Percentiles rank a stretch among this genome's conserved stretches.
Conservation (phyloP, 2,888 invertebrate genomes). For the Dolichopus griseipennis region DNA sequence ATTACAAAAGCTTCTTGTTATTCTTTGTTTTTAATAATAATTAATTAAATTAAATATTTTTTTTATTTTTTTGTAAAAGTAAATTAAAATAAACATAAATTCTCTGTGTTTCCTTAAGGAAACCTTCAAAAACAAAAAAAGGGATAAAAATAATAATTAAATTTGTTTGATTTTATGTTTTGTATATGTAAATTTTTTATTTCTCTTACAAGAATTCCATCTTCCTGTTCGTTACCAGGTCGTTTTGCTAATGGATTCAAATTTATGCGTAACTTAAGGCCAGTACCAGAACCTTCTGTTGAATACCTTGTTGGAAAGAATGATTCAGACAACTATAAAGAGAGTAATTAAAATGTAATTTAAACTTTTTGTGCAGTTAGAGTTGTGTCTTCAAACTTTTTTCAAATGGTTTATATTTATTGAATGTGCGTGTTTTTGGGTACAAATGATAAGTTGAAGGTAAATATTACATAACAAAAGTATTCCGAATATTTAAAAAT, state of each 20-base stretch:
- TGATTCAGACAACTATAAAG: constrained; percentile 2
- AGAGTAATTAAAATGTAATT: neutral
- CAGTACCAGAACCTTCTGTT: constrained; percentile 24
- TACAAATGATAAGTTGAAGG: too few species aligned
- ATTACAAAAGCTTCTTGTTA: too few species aligned
- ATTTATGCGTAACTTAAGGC: constrained; percentile 16
- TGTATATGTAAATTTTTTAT: neutral
- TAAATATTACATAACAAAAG: too few species aligned
- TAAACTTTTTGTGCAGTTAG: neutral
- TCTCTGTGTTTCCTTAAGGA: neutral
- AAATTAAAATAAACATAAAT: neutral
- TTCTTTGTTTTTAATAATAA: too few species aligned
- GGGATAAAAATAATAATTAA: neutral
- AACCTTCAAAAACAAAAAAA: neutral
- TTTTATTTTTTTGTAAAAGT: neutral
- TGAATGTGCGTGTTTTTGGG: too few species aligned
- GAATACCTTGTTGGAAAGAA: constrained; percentile 16
- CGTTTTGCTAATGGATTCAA: constrained; percentile 9
- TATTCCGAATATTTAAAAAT: too few species aligned
- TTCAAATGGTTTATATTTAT: too few species aligned
- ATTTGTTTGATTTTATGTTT: neutral
- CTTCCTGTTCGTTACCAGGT: constrained; percentile 14
- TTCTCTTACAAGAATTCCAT: constrained; percentile 15
- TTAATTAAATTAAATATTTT: too few species aligned
- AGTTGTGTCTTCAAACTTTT: too few species aligned